phyloP scores from a whole-genome alignment of 2,113 vertebrate genomes.

The Naja naja region DNA sequence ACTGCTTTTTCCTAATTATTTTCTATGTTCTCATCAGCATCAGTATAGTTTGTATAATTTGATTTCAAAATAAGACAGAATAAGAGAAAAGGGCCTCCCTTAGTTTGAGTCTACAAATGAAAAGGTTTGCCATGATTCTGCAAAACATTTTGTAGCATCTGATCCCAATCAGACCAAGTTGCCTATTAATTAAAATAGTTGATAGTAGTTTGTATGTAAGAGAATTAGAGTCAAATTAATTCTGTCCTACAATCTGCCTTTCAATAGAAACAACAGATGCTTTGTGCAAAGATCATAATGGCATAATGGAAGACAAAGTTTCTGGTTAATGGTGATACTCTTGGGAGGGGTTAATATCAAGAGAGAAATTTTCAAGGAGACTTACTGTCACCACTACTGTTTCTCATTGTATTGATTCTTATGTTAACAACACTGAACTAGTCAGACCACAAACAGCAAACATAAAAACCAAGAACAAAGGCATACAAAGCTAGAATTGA shows the following conservation, averaged over 20 bases:
- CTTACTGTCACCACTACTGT: background rate
- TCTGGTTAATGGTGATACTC: background rate
- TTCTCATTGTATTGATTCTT: background rate
- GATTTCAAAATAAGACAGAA: background rate
- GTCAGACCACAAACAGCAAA: background rate
- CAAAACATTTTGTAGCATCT: background rate
- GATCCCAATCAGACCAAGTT: background rate
- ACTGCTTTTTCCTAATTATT: background rate
- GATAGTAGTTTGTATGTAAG: background rate
- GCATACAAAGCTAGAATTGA: background rate
- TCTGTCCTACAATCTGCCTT: background rate
- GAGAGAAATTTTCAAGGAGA: background rate
- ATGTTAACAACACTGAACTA: background rate
- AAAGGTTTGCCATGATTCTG: background rate
- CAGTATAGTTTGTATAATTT: background rate
- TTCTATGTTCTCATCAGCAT: conserved; percentile 10
- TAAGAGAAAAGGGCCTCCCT: background rate
- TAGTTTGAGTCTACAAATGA: background rate
- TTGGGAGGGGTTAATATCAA: background rate
- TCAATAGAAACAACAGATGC: background rate
- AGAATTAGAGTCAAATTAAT: background rate
- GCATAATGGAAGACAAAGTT: background rate
- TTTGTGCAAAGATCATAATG: background rate
- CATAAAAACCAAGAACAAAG: background rate
- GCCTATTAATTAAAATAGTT: background rate